Percentiles rank a stretch among this genome's conserved stretches.
Evolutionary conservation across 92 coral and sea anemone genomes (phyloP).

Genomic region (Siderastrea siderea): DNA sequence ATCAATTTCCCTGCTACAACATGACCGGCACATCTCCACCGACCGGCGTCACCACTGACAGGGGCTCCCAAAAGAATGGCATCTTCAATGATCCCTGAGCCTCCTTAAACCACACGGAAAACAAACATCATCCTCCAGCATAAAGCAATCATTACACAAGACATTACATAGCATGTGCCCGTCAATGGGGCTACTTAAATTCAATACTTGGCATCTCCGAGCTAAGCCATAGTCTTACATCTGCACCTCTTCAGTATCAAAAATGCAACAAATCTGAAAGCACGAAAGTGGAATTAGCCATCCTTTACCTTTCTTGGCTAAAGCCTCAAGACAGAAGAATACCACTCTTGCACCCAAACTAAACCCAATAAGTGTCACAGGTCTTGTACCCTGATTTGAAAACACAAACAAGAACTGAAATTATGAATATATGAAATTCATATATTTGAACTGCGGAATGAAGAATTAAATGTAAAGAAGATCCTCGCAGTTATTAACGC

Average conservation of each 20-base stretch:
- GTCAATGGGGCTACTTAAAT: too few relatives aligned
- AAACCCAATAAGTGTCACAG: conserved; percentile 91
- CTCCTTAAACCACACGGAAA: conserved; percentile 15
- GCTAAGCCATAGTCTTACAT: too few relatives aligned
- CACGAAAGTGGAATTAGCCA: background rate
- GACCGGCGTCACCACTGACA: conserved; percentile 76
- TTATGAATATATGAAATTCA: too few relatives aligned
- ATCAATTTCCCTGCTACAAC: conserved; percentile 88
- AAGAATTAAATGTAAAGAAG: too few relatives aligned
- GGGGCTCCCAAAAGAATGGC: conserved; percentile 91
- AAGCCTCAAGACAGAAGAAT: conserved; percentile 83
- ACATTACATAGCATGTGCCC: too few relatives aligned
- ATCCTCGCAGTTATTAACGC: too few relatives aligned
- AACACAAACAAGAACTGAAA: background rate
- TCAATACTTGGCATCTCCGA: too few relatives aligned
- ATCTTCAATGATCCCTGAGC: conserved; percentile 69
- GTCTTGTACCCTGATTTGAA: conserved; percentile 78
- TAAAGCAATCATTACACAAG: too few relatives aligned
- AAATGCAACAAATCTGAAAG: background rate
- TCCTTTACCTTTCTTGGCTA: conserved; percentile 57
- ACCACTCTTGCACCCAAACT: conserved; percentile 97
- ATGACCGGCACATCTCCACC: conserved; percentile 72
- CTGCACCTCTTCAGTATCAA: too few relatives aligned
- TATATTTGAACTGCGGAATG: too few relatives aligned
- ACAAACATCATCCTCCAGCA: background rate